phyloP scores from a whole-genome alignment of 2,888 invertebrate genomes.

The Arrhopalites spinosus region DNA sequence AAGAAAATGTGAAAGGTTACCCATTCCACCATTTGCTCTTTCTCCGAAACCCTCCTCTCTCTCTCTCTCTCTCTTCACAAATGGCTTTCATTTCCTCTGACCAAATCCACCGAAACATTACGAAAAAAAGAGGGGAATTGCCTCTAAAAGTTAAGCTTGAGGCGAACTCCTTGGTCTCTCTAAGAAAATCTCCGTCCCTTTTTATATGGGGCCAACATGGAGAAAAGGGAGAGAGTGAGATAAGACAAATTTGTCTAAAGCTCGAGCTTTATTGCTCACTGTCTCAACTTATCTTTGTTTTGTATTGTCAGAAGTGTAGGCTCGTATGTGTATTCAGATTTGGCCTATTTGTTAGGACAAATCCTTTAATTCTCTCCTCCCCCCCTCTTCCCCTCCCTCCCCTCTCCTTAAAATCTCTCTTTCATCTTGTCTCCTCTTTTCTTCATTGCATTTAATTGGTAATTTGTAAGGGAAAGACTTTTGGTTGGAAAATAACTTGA shows the following conservation, averaged over 20 bases:
- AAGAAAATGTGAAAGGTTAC: slow-evolving; percentile 29
- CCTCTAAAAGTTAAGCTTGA: slow-evolving; percentile 6
- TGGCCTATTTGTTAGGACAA: slow-evolving; percentile 3
- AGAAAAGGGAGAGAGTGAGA: slow-evolving; percentile 19
- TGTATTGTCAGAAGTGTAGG: not conserved
- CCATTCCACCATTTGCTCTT: not conserved
- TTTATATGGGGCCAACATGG: too few relatives aligned
- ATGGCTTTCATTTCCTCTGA: slow-evolving; percentile 26
- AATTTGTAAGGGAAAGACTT: too few relatives aligned
- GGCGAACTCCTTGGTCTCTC: not conserved
- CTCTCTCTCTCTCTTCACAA: not conserved
- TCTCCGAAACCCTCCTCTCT: slow-evolving; percentile 11
- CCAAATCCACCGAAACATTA: slow-evolving; percentile 9
- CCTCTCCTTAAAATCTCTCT: not conserved
- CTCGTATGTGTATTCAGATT: not conserved
- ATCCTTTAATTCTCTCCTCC: not conserved
- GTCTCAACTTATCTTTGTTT: slow-evolving; percentile 16
- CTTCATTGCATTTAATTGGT: too few relatives aligned
- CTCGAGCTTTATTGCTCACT: slow-evolving; percentile 27
- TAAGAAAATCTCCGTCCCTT: too few relatives aligned
- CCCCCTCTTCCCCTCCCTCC: not conserved
- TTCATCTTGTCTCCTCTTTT: not conserved
- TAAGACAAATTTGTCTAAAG: slow-evolving; percentile 27
- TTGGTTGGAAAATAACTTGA: too few relatives aligned
- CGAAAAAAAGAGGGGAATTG: not conserved